Evolutionary conservation across 1,140 invertebrate genomes (phyloP), one percentile per base, ranked within the genome.

Genomic region (Drosophila athabasca): DNA sequence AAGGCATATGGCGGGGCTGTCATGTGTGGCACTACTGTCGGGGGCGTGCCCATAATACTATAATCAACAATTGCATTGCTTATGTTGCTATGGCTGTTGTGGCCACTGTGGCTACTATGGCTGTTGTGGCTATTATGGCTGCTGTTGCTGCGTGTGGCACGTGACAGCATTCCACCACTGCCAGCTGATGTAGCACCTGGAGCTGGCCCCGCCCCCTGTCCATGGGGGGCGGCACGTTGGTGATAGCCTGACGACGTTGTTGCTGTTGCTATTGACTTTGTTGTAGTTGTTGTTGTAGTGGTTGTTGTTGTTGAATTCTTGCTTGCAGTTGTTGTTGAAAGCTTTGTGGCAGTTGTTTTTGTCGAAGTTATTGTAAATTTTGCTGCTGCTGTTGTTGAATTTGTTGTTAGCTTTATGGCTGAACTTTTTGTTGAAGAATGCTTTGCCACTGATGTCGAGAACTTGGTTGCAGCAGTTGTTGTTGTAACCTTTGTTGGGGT

Each of bases 221-320:
- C 83, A 66, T 76, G 84, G 71, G 71, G 71, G 70, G 70, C 71
- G 80, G 84, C 75, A 78, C 73, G 81, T 74, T 74, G 71, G 43
- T 84, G 79, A 69, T 84, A 85, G 26, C 80, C 80, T 52, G 71
- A 74, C 71, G 71, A 74, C 78, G 85, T 80, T 79, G 85, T 90
- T 80, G 80, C 71, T 82, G 83, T 64, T 73, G 61, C 22, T 52
- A 62, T 53, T 35, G 62, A 35, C 76, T 52, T 55, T 66, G 52
- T 50, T 53, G 35, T 71, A 58, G 54, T 67, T 29, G 29, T 59
- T 51, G 45, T 39, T 54, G 35, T 71, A 58, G 54, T 67, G 39
- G 29, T 59, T 51, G 45, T 39, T 54, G 58, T 44, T 64, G 82
- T 51, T 74, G 64, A 19, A 15, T 50, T 46, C 39, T 69, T 73